Conservation (phyloP, 2,113 vertebrate genomes). For the Puma concolor region DNA sequence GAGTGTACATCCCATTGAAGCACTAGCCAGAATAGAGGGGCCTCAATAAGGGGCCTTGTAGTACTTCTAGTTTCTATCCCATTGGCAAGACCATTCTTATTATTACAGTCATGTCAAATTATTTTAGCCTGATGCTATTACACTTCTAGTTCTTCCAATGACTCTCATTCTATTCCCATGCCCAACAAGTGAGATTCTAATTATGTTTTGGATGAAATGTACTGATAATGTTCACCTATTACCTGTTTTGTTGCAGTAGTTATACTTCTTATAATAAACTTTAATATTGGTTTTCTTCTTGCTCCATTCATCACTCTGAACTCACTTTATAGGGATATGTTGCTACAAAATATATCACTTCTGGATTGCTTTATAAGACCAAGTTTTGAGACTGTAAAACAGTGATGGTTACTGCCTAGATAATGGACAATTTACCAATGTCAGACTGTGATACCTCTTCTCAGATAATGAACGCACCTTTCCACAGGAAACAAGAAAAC, state of each 20-base stretch:
- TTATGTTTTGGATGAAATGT: neutral
- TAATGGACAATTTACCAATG: neutral
- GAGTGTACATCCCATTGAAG: neutral
- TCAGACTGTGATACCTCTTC: neutral
- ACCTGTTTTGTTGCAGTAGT: neutral
- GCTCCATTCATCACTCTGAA: neutral
- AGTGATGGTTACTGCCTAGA: neutral
- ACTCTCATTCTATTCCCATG: neutral
- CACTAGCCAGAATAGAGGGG: neutral
- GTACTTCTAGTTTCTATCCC: neutral
- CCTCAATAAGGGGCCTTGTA: neutral
- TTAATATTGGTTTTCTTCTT: neutral
- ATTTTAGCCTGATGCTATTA: neutral
- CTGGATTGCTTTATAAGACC: neutral
- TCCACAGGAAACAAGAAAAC: neutral
- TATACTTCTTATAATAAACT: neutral
- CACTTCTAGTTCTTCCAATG: neutral
- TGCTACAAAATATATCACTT: neutral
- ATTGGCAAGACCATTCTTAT: neutral
- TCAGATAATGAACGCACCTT: neutral
- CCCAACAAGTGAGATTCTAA: neutral
- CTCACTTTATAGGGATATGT: neutral
- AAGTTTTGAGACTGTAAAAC: slow-evolving; percentile 2
- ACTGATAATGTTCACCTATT: neutral
- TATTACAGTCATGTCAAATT: neutral